phyloP scores from a whole-genome alignment of 2,113 vertebrate genomes.

The Edolisoma coerulescens region DNA sequence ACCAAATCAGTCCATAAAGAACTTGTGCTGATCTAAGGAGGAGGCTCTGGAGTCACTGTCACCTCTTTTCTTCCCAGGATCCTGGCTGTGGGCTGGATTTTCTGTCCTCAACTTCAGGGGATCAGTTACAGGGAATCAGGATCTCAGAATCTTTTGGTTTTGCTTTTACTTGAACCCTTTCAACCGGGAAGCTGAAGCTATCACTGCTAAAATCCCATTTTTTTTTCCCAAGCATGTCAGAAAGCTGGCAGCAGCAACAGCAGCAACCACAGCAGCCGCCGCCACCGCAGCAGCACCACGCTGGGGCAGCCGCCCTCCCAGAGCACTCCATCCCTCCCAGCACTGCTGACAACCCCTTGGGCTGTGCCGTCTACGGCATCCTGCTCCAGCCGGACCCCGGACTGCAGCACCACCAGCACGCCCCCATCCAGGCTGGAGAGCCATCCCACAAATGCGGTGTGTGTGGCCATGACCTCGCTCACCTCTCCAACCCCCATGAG shows the following conservation, averaged over 20 bases:
- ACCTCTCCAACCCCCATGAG: constrained; percentile 90
- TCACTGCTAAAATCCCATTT: constrained; percentile 61
- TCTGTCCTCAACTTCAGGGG: neutral
- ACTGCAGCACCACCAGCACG: constrained; percentile 82
- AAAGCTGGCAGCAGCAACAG: constrained; percentile 78
- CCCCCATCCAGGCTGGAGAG: constrained; percentile 78
- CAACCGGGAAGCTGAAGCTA: constrained; percentile 67
- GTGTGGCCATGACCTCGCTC: constrained; percentile 91
- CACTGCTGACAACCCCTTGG: constrained; percentile 83
- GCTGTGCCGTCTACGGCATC: constrained; percentile 94
- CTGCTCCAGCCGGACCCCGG: constrained; percentile 87
- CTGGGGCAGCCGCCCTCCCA: constrained; percentile 79
- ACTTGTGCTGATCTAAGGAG: neutral
- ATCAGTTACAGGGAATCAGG: neutral
- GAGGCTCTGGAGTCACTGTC: neutral
- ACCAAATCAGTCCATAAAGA: neutral
- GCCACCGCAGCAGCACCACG: constrained; percentile 77
- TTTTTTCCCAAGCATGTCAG: constrained; percentile 78
- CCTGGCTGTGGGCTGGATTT: constrained; percentile 18
- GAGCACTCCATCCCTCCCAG: constrained; percentile 87
- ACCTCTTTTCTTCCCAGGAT: neutral
- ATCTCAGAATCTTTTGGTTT: neutral
- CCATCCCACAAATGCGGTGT: constrained; percentile 86
- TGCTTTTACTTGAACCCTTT: neutral
- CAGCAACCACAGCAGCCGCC: constrained; percentile 71